These are phyloP conservation scores for Luffia ferchaultella DNA, from an alignment of 2,888 invertebrate species.

Conservation along the genomic window DNA sequence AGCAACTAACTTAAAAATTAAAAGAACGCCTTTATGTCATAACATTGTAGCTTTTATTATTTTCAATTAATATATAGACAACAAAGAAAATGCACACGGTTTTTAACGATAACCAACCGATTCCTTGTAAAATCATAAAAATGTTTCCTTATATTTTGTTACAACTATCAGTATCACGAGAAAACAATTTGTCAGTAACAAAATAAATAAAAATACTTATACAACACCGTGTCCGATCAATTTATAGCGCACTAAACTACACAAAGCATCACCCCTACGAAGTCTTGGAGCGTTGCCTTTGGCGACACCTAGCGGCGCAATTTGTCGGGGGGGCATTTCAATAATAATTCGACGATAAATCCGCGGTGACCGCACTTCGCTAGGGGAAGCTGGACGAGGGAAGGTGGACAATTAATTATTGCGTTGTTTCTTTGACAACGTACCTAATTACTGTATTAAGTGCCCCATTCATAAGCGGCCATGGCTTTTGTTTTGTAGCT, in stretches of 20 bases:
- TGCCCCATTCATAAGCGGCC: slow-evolving; percentile 15
- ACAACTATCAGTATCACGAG: no score
- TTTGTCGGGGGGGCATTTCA: slow-evolving; percentile 44
- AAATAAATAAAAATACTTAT: no score
- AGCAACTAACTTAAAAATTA: no score
- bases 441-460: slow-evolving; percentile 42
- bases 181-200: no score
- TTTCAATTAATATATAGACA: no score
- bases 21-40: no score
- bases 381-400: slow-evolving; percentile 18
- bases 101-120: no score
- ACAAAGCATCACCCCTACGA: not conserved
- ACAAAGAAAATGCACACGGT: no score
- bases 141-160: no score
- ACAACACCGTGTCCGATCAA: not conserved
- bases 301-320: slow-evolving; percentile 26
- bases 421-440: slow-evolving; percentile 43
- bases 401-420: slow-evolving; percentile 44
- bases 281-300: slow-evolving; percentile 20
- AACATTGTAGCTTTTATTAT: no score
- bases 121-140: no score
- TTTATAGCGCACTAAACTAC: not conserved
- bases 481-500: no score
- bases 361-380: slow-evolving; percentile 30
- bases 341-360: slow-evolving; percentile 52